Evolutionary conservation across 2,888 invertebrate genomes (phyloP).

Genomic region (Lithophane semibrunnea): DNA sequence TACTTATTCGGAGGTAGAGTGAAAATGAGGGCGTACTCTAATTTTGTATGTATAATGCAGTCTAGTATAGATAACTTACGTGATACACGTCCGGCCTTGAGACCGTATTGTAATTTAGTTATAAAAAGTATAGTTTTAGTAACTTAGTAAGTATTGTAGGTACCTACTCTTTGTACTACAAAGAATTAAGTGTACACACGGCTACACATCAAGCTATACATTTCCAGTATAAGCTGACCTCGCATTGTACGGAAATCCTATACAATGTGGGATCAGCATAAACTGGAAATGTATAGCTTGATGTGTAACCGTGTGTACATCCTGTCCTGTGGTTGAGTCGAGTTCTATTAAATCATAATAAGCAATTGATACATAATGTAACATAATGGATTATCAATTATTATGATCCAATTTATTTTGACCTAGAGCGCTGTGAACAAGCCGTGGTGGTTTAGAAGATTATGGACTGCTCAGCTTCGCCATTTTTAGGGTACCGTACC

Average conservation of each 20-base stretch:
- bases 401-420: not conserved
- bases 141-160: not conserved
- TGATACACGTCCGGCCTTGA: not conserved
- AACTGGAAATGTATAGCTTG: no score
- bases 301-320: no score
- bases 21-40: not conserved
- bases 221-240: no score
- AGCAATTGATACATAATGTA: constrained; percentile 19
- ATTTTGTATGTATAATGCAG: not conserved
- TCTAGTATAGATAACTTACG: not conserved
- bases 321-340: constrained; percentile 2
- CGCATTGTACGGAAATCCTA: no score
- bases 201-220: no score
- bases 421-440: not conserved
- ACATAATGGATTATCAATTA: not conserved
- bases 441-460: not conserved
- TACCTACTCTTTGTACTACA: not conserved
- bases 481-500: no score
- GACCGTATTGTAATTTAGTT: constrained; percentile 1
- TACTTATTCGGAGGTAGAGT: not conserved
- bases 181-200: not conserved
- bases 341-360: constrained; percentile 3
- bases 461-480: not conserved
- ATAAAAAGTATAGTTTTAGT: constrained; percentile 2
- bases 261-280: no score